Base-by-base conservation (phyloP, 2,797 vertebrate species). In the Lindbergichthys nudifrons region DNA sequence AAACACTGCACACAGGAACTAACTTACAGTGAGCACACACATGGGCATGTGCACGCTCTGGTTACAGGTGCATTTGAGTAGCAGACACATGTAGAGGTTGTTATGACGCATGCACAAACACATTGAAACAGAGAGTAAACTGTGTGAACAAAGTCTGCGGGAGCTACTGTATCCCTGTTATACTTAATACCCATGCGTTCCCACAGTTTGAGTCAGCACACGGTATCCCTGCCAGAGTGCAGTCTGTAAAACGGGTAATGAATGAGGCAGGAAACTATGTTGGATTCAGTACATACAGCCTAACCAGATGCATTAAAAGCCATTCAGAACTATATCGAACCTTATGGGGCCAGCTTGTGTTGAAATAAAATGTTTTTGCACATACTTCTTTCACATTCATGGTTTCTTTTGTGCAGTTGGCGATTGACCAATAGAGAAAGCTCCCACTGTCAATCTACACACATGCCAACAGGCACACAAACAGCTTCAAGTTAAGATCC, bases 201-300 rank as follows among this genome's bases (percentile, higher is more conserved):
- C 79, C 83, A 87, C 87, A 87, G 81, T 79, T 81, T 84, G 80
- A 88, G 75, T 89, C 82, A 88, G 77, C 73, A 56, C 54, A 45
- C 0, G 3, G 57, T 73, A 73, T 85, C 75, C 73, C 71, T 82
- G 82, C 85, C 88, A 92, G 64, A 87, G 76, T 64, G 57, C 70
- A 90, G 84, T 89, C 80, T 88, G 88, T 88, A 88, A 88, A 91
- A 86, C 3, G 64, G 84, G 75, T 84, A 88, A 91, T 88, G 83
- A 91, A 92, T 78, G 87, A 83, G 79, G 70, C 83, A 90, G 85
- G 81, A 91, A 90, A 82, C 67, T 51, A 53, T 46, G 56, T 50
- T 85, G 81, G 86, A 88, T 86, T 60, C 72, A 85, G 79, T 46
- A 54, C 67, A 71, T 43, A 53, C 70, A 78, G 57, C 60, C 65